Base-by-base conservation (phyloP, 2,888 invertebrate genomes). In the Endomychus coccineus region DNA sequence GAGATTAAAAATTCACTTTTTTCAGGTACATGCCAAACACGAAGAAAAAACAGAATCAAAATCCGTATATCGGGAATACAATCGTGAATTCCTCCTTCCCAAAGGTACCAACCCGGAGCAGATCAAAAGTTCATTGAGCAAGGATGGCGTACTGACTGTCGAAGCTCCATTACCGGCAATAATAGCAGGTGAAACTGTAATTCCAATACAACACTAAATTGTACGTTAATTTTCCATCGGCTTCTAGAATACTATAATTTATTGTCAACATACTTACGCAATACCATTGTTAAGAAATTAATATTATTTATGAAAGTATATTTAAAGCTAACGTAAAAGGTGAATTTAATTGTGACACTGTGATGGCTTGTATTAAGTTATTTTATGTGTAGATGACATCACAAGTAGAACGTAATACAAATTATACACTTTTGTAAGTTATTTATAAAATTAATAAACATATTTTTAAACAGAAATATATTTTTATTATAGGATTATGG, bases 51-150 rank as follows among this genome's bases (percentile, higher is more conserved):
- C 89, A 33, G 91, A 94, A 69, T 90, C 88, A 61, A 91, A 94
- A 71, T 90, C 91, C 25, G 91, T 95, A 44, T 96, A 92, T 77
- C 81, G 95, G 70, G 96, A 97, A 69, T 97, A 96, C 79, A 95
- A 95, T 70, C 80, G 94, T 50, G 95, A 95, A 71, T 97, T 96
- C 75, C 74, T 95, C 64, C 71, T 97, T 64, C 97, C 96, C 4
- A 89, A 92, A 68, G 95, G 95, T 55, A 92, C 95, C 40, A 91
- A 95, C 69, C 94, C 95, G 1, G 96, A 96, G 71, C 80, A 81
- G 48, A 94, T 97, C 70, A 89, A 89, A 67, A 95, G 94, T 16
- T 94, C 94, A 27, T 73, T 97, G 61, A 92, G 91, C 62, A 90
- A 92, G 66, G 94, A 95, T 62, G 97, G 97, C 25, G 90, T 96